Evolutionary conservation across 2,888 invertebrate species (phyloP).

Genomic region (Brachyopa scutellaris): DNA sequence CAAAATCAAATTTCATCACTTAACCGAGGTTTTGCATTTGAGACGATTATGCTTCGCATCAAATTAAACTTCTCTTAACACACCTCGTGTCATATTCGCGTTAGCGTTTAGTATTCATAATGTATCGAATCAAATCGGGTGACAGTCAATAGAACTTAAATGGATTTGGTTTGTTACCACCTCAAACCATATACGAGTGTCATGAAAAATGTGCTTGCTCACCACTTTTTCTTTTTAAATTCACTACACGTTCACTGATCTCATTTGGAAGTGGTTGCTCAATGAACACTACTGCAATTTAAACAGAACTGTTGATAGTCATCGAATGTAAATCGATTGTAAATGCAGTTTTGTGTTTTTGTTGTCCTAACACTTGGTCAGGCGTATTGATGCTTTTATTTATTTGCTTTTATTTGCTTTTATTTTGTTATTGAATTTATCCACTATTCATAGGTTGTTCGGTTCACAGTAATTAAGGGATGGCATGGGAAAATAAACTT

Average conservation of each 20-base stretch:
- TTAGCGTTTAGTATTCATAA: slow-evolving; percentile 23
- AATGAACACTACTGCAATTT: neutral
- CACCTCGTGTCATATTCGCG: slow-evolving; percentile 13
- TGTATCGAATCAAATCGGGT: slow-evolving; percentile 34
- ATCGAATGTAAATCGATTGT: slow-evolving; percentile 23
- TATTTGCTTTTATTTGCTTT: slow-evolving; percentile 3
- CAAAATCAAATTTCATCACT: neutral
- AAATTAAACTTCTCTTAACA: slow-evolving; percentile 17
- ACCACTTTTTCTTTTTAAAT: slow-evolving; percentile 17
- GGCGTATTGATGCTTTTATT: slow-evolving; percentile 35
- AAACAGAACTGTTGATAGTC: neutral
- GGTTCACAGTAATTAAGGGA: slow-evolving; percentile 53
- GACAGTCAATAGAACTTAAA: slow-evolving; percentile 36
- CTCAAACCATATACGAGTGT: slow-evolving; percentile 24
- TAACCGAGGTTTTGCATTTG: neutral
- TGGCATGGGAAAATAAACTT: slow-evolving; percentile 37
- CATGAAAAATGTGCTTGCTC: slow-evolving; percentile 1
- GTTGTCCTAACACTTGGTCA: slow-evolving; percentile 16
- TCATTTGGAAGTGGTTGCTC: slow-evolving; percentile 9
- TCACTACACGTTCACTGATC: slow-evolving; percentile 33
- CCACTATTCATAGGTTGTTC: slow-evolving; percentile 44
- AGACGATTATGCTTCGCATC: slow-evolving; percentile 35
- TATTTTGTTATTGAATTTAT: slow-evolving; percentile 27
- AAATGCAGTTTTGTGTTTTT: slow-evolving; percentile 16
- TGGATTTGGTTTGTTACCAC: slow-evolving; percentile 13